A percentile compares a stretch with the other conserved stretches of the same genome.
These are phyloP conservation scores for Drosophila dunni DNA, from an alignment of 1,140 invertebrate species.

Conservation along the genomic window DNA sequence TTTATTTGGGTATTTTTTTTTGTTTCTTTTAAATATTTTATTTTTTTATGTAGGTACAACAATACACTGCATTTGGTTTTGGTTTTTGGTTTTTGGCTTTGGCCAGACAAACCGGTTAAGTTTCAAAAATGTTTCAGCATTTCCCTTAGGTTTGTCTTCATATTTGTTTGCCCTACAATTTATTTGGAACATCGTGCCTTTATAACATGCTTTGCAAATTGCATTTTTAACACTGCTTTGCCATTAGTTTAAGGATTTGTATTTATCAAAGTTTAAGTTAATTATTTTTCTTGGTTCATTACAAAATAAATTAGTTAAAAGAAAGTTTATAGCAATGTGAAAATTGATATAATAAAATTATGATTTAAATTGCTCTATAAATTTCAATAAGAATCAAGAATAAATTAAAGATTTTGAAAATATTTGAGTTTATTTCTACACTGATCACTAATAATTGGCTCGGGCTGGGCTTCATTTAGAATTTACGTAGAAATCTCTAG, in stretches of 20 bases:
- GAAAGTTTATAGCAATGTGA: not conserved
- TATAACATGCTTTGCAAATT: conserved; percentile 68
- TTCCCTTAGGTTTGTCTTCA: conserved; percentile 70
- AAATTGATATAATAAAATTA: not conserved
- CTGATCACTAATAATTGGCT: conserved; percentile 46
- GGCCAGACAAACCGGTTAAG: conserved; percentile 74
- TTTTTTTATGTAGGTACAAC: conserved; percentile 70
- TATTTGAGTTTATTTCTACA: not conserved
- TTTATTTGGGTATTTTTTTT: conserved; percentile 3
- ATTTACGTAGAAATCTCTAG: conserved; percentile 2
- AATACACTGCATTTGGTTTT: conserved; percentile 55
- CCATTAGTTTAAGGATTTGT: conserved; percentile 35
- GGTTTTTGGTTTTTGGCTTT: conserved; percentile 58
- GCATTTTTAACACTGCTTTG: conserved; percentile 45
- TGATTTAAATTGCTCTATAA: conserved; percentile 1
- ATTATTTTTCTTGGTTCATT: conserved; percentile 27
- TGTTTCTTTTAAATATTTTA: conserved; percentile 9
- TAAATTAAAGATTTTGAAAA: not conserved
- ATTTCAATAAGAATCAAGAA: conserved; percentile 13
- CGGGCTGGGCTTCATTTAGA: conserved; percentile 36
- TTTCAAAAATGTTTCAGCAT: conserved; percentile 77
- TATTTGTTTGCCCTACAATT: conserved; percentile 67
- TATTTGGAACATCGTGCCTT: conserved; percentile 77
- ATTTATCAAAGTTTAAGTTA: conserved; percentile 20
- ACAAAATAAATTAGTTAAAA: not conserved